These are phyloP conservation scores for Lochmaea crataegi DNA, from an alignment of 2,888 invertebrate species.

Conservation along the genomic window DNA sequence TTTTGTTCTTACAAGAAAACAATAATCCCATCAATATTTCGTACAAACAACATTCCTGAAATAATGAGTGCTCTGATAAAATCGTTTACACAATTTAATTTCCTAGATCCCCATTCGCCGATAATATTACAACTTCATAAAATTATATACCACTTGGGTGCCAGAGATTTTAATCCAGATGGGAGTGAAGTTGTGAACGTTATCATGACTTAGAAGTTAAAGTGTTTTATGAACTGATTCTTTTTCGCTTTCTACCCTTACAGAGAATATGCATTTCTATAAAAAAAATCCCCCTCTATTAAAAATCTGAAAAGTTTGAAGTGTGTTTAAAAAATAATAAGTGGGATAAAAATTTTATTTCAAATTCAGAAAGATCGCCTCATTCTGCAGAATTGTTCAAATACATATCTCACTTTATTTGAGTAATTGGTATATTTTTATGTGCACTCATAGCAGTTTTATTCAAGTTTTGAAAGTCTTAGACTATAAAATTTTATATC, in stretches of 20 bases:
- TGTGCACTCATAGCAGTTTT: too few relatives aligned
- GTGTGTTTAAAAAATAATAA: neutral
- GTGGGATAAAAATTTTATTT: neutral
- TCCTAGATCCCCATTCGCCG: slow-evolving; percentile 19
- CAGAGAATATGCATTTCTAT: neutral
- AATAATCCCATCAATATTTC: neutral
- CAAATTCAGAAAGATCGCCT: too few relatives aligned
- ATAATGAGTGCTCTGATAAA: slow-evolving; percentile 17
- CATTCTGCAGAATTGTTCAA: neutral
- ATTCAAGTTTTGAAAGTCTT: neutral
- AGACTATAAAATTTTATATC: too few relatives aligned
- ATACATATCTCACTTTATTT: too few relatives aligned
- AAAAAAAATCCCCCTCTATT: neutral
- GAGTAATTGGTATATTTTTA: too few relatives aligned
- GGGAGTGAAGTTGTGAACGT: slow-evolving; percentile 25
- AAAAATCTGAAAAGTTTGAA: neutral
- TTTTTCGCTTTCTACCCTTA: slow-evolving; percentile 18
- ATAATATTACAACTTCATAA: slow-evolving; percentile 34
- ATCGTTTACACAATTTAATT: slow-evolving; percentile 20
- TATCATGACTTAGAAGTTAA: slow-evolving; percentile 14
- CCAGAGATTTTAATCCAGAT: slow-evolving; percentile 30
- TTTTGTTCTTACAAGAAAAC: too few relatives aligned
- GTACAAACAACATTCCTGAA: neutral
- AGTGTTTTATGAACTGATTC: slow-evolving; percentile 29
- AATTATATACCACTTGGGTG: slow-evolving; percentile 34